These are phyloP conservation scores for Zhuqinia jingwanae DNA, from an alignment of 2,888 invertebrate genomes.

Conservation along the genomic window DNA sequence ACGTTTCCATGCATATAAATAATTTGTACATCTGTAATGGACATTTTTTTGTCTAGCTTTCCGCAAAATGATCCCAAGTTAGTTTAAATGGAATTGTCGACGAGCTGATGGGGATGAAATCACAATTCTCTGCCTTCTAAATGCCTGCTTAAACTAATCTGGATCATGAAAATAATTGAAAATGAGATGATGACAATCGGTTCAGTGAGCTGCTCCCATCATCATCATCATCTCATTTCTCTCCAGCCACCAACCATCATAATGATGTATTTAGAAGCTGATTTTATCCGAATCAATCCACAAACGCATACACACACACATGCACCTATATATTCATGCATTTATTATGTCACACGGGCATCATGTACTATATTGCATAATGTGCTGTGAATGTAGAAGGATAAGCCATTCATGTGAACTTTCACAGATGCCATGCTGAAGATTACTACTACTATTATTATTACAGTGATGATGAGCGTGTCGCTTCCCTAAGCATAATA, in stretches of 20 bases:
- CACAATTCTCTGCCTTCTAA: conserved; percentile 5
- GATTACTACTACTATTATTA: conserved; percentile 64
- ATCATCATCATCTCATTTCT: conserved; percentile 19
- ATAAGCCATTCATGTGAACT: neutral
- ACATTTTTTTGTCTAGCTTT: too few relatives aligned
- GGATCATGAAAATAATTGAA: conserved; percentile 61
- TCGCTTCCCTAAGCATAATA: conserved; percentile 54
- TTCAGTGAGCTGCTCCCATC: conserved; percentile 57
- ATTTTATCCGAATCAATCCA: conserved; percentile 48
- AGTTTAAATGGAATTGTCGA: conserved; percentile 23
- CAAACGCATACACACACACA: conserved; percentile 14
- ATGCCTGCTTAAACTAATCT: conserved; percentile 51
- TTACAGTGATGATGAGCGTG: conserved; percentile 65
- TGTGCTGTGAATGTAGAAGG: conserved; percentile 25
- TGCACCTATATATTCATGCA: conserved; percentile 13
- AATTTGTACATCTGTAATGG: too few relatives aligned
- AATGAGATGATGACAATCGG: conserved; percentile 63
- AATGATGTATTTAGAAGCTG: conserved; percentile 6
- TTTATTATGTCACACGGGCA: conserved; percentile 50
- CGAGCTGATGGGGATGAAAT: neutral
- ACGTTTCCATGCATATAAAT: too few relatives aligned
- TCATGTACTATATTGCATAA: conserved; percentile 11
- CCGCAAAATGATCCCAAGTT: too few relatives aligned
- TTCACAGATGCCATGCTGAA: conserved; percentile 56
- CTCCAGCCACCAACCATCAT: neutral